Evolutionary conservation across 1,140 invertebrate genomes (phyloP).

Genomic region (Microplitis mediator): DNA sequence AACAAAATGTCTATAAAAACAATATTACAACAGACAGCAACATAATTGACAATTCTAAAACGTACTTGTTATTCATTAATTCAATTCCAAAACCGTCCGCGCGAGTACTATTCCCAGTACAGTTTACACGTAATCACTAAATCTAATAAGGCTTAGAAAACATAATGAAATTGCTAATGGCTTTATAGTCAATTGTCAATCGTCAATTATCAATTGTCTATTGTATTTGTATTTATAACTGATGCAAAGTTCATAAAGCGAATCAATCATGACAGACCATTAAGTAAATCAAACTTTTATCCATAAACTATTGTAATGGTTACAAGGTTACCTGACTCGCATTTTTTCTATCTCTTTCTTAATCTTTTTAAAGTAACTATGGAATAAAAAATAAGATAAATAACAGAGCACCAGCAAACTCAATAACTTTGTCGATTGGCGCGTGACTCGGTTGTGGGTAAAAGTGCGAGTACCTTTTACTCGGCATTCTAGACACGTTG

Average conservation of each 20-base stretch:
- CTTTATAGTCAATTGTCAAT: too few species aligned
- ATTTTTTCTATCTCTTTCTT: slow-evolving; percentile 3
- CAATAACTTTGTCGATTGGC: slow-evolving; percentile 21
- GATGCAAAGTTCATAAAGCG: slow-evolving; percentile 34
- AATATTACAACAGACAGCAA: too few species aligned
- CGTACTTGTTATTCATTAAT: too few species aligned
- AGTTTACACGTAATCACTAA: too few species aligned
- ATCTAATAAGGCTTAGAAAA: too few species aligned
- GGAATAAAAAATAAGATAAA: background rate
- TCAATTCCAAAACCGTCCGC: too few species aligned
- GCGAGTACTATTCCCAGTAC: too few species aligned
- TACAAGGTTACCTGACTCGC: slow-evolving; percentile 40
- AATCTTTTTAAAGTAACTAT: background rate
- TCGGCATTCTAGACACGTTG: slow-evolving; percentile 12
- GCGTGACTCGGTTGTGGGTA: slow-evolving; percentile 21
- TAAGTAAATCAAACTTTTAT: slow-evolving; percentile 13
- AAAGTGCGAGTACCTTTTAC: slow-evolving; percentile 16
- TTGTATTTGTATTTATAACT: slow-evolving; percentile 36
- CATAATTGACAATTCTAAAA: too few species aligned
- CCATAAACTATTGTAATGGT: slow-evolving; percentile 36
- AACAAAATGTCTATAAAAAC: too few species aligned
- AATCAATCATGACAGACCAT: slow-evolving; percentile 16
- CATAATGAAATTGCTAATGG: background rate
- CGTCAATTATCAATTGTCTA: slow-evolving; percentile 4
- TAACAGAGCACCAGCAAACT: background rate